Conservation (phyloP, 2,888 invertebrate genomes). For the Diarsia rubi region DNA sequence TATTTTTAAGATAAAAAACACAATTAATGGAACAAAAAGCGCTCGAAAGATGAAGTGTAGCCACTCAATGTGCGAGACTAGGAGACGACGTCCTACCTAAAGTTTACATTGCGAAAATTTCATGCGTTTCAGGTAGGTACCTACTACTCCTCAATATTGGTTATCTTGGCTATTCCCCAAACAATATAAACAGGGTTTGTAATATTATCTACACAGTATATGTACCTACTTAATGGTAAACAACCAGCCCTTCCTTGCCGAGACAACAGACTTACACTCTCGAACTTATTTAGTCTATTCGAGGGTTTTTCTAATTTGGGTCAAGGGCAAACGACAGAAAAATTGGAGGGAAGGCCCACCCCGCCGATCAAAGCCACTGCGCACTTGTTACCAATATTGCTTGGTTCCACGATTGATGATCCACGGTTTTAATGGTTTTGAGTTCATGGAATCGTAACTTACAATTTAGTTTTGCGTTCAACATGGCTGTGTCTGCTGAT, state of each 20-base stretch:
- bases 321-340: conserved; percentile 78
- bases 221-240: conserved; percentile 46
- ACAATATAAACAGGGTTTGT: conserved; percentile 40
- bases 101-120: conserved; percentile 6
- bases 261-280: conserved; percentile 59
- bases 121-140: conserved; percentile 1
- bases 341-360: conserved; percentile 73
- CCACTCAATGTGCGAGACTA: not conserved
- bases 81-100: not conserved
- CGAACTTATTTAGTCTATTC: conserved; percentile 68
- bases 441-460: not conserved
- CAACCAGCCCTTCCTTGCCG: conserved; percentile 44
- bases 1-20: not conserved
- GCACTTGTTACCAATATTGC: conserved; percentile 74
- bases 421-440: conserved; percentile 5
- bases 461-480: not conserved
- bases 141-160: conserved; percentile 7
- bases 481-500: not conserved
- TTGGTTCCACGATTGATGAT: too few species aligned
- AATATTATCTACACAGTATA: conserved; percentile 43
- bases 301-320: conserved; percentile 75
- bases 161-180: conserved; percentile 24
- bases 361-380: conserved; percentile 70
- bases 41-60: not conserved
- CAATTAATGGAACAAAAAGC: not conserved